A percentile compares a stretch with the other conserved stretches of the same genome.
Evolutionary conservation across 1,140 invertebrate genomes (phyloP).

Genomic region (Diorhabda sublineata): DNA sequence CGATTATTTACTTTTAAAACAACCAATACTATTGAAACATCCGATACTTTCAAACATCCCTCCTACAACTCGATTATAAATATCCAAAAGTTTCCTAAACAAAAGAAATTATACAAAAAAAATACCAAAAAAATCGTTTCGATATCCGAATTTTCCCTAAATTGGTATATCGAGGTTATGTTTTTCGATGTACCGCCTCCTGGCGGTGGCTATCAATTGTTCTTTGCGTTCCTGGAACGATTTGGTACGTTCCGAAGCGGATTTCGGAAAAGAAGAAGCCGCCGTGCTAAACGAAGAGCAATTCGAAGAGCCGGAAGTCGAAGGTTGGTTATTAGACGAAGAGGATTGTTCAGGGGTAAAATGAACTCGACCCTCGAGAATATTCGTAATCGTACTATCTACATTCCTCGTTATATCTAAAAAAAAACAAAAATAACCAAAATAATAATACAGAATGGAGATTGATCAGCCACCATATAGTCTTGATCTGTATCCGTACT

Average conservation of each 20-base stretch:
- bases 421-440: constrained; percentile 31
- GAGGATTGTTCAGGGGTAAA: constrained; percentile 57
- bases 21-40: too few species aligned
- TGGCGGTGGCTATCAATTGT: constrained; percentile 71
- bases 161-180: constrained; percentile 56
- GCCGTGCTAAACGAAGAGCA: constrained; percentile 44
- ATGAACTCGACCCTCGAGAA: constrained; percentile 68
- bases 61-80: too few species aligned
- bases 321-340: background rate
- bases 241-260: constrained; percentile 58
- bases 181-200: constrained; percentile 74
- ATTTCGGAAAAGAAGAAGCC: constrained; percentile 56
- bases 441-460: too few species aligned
- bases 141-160: constrained; percentile 8
- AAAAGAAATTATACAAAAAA: too few species aligned
- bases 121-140: too few species aligned
- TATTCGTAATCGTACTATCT: constrained; percentile 75
- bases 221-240: constrained; percentile 75
- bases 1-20: too few species aligned
- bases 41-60: too few species aligned
- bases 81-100: too few species aligned
- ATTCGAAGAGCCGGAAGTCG: constrained; percentile 9
- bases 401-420: constrained; percentile 71
- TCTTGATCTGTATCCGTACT: too few species aligned
- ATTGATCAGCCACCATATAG: too few species aligned